Evolutionary conservation across 2,113 vertebrate genomes (phyloP).

Genomic region (Hylia prasina): DNA sequence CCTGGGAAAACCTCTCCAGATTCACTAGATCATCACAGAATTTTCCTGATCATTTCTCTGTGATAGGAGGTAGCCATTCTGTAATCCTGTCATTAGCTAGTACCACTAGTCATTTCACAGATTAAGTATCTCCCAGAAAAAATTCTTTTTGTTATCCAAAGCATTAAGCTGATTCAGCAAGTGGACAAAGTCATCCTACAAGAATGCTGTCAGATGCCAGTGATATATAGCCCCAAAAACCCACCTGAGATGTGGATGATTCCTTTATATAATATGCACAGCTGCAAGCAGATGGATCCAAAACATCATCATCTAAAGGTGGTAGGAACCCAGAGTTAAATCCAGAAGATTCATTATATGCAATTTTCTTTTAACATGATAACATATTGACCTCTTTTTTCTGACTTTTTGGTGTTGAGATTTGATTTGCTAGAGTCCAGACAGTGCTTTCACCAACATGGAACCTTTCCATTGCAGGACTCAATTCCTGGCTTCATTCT

Average conservation of each 20-base stretch:
- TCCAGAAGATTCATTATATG: not conserved
- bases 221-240: not conserved
- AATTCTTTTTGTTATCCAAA: not conserved
- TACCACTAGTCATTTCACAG: not conserved
- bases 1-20: not conserved
- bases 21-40: not conserved
- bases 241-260: not conserved
- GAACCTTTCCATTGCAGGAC: not conserved
- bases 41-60: not conserved
- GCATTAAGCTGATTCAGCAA: not conserved
- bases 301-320: not conserved
- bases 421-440: not conserved
- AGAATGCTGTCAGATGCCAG: fast-evolving
- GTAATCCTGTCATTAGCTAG: not conserved
- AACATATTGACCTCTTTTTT: not conserved
- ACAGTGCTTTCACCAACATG: not conserved
- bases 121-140: not conserved
- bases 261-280: not conserved
- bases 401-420: not conserved
- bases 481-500: not conserved
- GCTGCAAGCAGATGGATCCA: not conserved
- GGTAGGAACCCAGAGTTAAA: not conserved
- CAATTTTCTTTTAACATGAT: not conserved
- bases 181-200: not conserved
- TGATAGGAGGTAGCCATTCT: not conserved